Base-by-base conservation (phyloP, 2,888 invertebrate species). In the Eilema griseolum region DNA sequence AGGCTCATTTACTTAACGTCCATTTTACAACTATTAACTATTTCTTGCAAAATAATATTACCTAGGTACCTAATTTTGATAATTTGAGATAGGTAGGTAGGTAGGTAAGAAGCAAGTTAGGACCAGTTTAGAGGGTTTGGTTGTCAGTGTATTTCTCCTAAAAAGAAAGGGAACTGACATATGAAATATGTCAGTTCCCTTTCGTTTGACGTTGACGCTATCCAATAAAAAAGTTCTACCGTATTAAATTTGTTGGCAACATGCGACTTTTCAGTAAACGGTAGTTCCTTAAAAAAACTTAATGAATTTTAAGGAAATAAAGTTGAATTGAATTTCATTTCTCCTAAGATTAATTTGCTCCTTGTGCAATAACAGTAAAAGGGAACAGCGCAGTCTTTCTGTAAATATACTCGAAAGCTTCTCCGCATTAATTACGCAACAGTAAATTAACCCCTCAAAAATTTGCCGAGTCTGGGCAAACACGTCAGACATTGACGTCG, bases 361-460 rank as follows among this genome's bases (percentile, higher is more conserved):
- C 60, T 72, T 66, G 62, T 73, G 75, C 69, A 86, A 87, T 88
- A 89, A 87, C 87, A 88, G 81, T 87, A 84, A 89, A 88, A 88
- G 79, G 80, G 83, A 86, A 79, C 79, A 52, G 2, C 52, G 80
- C 80, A 81, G 79, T 83, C 84, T 81, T 82, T 75, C 75, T 78
- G 80, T 78, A 83, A 88, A 85, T 85, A 85, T 82, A 84, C 84
- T 85, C 76, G 66, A 80, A 80, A 76, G 83, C 79, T 78, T 85
- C 78, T 75, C 77, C 74, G 75, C 73, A 78, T 84, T 88, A 87
- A 89, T 87, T 86, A 85, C 81, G 31, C 69, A 67, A 79, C 72
- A 72, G 74, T 79, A 79, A 83, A 85, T 78, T 82, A 81, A 76
- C 75, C 79, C 72, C 70, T 78, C 78, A 79, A 83, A 85, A 86